Conservation (phyloP, 2,113 vertebrate species). For the Pithys albifrons region DNA sequence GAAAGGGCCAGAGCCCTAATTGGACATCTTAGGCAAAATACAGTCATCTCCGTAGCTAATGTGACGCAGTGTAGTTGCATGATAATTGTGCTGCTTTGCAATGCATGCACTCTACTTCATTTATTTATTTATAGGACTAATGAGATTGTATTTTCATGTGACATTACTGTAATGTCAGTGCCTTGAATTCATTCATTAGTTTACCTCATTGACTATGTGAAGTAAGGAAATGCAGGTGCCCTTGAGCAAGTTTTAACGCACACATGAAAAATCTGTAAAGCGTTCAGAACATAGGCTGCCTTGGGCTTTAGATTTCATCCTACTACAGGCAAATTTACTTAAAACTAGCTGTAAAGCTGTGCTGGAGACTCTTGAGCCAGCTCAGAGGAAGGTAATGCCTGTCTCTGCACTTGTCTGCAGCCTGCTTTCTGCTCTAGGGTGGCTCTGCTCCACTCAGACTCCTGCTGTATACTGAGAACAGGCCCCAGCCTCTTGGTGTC, state of each 20-base stretch:
- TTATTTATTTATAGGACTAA: neutral
- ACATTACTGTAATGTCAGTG: neutral
- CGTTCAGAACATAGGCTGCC: neutral
- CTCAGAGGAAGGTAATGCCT: neutral
- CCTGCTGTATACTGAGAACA: neutral
- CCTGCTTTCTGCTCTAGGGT: neutral
- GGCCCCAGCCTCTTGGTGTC: neutral
- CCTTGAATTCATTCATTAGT: neutral
- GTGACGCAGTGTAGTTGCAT: neutral
- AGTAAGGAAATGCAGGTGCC: neutral
- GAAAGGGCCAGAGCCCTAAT: neutral
- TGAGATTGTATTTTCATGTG: slow-evolving; percentile 31
- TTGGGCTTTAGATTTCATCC: slow-evolving; percentile 17
- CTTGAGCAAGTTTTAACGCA: neutral
- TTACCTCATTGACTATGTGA: slow-evolving; percentile 19
- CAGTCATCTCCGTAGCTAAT: neutral
- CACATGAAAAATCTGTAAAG: neutral
- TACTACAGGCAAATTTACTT: neutral
- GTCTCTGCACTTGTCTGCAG: neutral
- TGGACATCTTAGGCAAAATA: neutral
- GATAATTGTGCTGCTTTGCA: neutral
- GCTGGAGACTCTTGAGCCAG: neutral
- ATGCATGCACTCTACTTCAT: neutral
- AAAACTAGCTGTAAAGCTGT: neutral
- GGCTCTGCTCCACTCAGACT: neutral